Conservation (phyloP, 2,888 invertebrate species). For the Epinotia nisella region DNA sequence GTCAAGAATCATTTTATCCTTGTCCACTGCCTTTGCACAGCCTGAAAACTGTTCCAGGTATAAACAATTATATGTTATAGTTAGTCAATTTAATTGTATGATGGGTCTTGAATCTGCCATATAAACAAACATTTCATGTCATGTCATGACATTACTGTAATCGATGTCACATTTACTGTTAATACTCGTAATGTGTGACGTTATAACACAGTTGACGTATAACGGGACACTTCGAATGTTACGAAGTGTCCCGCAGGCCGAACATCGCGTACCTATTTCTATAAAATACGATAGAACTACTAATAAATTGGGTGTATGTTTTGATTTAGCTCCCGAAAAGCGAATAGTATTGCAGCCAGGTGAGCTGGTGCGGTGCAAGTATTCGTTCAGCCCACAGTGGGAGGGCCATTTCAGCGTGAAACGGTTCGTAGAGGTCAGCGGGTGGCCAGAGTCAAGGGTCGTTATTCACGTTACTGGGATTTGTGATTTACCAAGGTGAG, state of each 20-base stretch:
- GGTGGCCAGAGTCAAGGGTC: slow-evolving; percentile 77
- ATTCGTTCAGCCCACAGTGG: slow-evolving; percentile 70
- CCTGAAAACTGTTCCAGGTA: slow-evolving; percentile 53
- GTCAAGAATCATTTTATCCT: slow-evolving; percentile 50
- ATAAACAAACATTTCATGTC: too few species aligned
- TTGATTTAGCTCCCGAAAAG: slow-evolving; percentile 55
- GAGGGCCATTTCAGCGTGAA: slow-evolving; percentile 74
- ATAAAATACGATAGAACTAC: neutral
- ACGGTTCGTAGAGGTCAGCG: slow-evolving; percentile 75
- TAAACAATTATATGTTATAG: neutral
- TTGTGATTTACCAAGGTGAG: slow-evolving; percentile 76
- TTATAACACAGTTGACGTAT: too few species aligned
- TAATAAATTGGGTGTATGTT: neutral
- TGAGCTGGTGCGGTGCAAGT: slow-evolving; percentile 76
- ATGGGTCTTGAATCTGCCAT: too few species aligned
- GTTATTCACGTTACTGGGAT: slow-evolving; percentile 69
- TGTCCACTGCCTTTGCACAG: slow-evolving; percentile 65
- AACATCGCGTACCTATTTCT: too few species aligned
- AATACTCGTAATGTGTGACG: too few species aligned
- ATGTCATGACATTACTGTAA: too few species aligned
- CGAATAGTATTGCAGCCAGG: slow-evolving; percentile 72
- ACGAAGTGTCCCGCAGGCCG: too few species aligned
- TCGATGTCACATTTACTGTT: too few species aligned
- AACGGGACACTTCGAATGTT: too few species aligned
- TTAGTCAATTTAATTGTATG: too few species aligned